These are phyloP conservation scores for Vulpes lagopus DNA, from an alignment of 2,113 vertebrate genomes.

Conservation along the genomic window DNA sequence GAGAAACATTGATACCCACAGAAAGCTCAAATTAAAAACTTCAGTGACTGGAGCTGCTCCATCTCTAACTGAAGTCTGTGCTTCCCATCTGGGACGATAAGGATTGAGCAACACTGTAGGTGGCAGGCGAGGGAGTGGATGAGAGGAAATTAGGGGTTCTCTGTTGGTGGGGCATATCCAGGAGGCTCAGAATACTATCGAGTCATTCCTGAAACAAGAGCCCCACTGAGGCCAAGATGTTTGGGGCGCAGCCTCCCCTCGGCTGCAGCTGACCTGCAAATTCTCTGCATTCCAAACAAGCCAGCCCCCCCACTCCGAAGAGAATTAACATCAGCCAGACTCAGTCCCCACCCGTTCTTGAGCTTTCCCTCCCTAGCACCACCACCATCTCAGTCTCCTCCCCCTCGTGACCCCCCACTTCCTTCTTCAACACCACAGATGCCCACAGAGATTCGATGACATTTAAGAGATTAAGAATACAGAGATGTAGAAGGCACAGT, in stretches of 20 bases:
- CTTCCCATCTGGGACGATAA: background rate
- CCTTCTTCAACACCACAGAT: background rate
- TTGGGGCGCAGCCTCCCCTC: background rate
- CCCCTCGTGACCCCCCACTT: background rate
- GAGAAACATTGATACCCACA: background rate
- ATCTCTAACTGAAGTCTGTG: background rate
- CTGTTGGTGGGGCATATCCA: background rate
- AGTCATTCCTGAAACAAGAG: background rate
- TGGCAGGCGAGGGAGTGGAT: background rate
- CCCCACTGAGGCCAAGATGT: background rate
- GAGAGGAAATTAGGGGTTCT: background rate
- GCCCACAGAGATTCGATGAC: conserved; percentile 11
- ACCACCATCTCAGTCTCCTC: background rate
- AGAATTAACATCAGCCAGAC: background rate
- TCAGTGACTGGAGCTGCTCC: background rate
- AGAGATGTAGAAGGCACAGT: conserved; percentile 15
- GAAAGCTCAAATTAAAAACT: background rate
- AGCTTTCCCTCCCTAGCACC: background rate
- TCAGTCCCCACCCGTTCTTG: background rate
- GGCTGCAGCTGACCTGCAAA: background rate
- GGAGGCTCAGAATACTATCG: background rate
- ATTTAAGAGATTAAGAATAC: conserved; percentile 16
- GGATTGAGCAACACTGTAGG: background rate
- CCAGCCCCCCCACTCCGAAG: background rate
- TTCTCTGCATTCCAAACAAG: background rate